A percentile compares a stretch with the other conserved stretches of the same genome.
Evolutionary conservation across 2,888 invertebrate genomes (phyloP).

Genomic region (Dichetophora obliterata): DNA sequence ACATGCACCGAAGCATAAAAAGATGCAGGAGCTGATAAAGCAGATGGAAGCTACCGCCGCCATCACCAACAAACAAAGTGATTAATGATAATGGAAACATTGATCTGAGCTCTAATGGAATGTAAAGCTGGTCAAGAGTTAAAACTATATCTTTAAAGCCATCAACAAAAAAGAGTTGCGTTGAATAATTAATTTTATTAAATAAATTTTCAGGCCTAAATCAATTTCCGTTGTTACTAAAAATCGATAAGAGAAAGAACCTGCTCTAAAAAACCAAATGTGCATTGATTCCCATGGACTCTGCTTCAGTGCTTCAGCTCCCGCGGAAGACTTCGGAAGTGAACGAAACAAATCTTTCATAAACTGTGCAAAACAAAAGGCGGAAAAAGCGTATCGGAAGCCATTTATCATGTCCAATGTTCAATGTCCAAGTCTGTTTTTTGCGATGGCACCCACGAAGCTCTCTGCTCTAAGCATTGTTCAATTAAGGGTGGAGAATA

Average conservation of each 20-base stretch:
- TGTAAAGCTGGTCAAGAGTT: slow-evolving; percentile 2
- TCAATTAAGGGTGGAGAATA: background rate
- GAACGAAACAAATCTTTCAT: background rate
- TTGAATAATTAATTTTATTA: slow-evolving; percentile 8
- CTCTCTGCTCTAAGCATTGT: background rate
- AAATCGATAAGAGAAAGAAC: too few relatives aligned
- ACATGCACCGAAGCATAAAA: background rate
- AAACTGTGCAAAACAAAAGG: slow-evolving; percentile 37
- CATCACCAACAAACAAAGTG: slow-evolving; percentile 5
- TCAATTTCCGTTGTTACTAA: slow-evolving; percentile 16
- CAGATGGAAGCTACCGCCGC: background rate
- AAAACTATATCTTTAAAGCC: background rate
- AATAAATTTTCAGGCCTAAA: slow-evolving; percentile 7
- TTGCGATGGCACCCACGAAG: slow-evolving; percentile 12
- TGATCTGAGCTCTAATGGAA: slow-evolving; percentile 4
- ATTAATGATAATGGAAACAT: slow-evolving; percentile 22
- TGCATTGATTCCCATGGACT: background rate
- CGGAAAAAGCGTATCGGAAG: slow-evolving; percentile 49
- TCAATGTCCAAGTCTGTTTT: slow-evolving; percentile 46
- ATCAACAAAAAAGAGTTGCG: background rate
- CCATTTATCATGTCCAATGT: slow-evolving; percentile 53
- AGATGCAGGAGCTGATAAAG: slow-evolving; percentile 29
- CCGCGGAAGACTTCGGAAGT: background rate
- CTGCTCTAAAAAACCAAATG: background rate
- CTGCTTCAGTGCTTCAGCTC: background rate